A percentile compares a stretch with the other conserved stretches of the same genome.
These are phyloP conservation scores for Exephanes ischioxanthus DNA, from an alignment of 2,888 invertebrate genomes.

Conservation along the genomic window DNA sequence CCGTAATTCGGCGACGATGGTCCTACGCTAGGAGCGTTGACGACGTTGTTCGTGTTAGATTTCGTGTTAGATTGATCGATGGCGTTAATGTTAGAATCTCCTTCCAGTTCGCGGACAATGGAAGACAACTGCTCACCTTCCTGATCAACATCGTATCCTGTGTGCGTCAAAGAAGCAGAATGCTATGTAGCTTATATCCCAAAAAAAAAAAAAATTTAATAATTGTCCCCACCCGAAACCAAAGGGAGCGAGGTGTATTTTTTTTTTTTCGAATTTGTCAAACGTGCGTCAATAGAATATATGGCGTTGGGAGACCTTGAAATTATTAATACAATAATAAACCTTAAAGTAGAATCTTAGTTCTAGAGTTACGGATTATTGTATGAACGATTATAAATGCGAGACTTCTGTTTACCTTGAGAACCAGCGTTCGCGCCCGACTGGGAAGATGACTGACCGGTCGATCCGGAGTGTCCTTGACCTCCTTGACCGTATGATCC, in stretches of 20 bases:
- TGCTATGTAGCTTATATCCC: slow-evolving; percentile 3
- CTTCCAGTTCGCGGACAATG: slow-evolving; percentile 44
- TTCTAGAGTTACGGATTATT: background rate
- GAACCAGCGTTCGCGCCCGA: slow-evolving; percentile 52
- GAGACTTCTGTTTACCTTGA: slow-evolving; percentile 53
- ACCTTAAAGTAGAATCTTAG: background rate
- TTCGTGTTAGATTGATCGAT: slow-evolving; percentile 67
- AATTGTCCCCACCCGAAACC: background rate
- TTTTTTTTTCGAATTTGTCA: background rate
- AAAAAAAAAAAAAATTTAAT: background rate
- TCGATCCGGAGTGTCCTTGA: slow-evolving; percentile 43
- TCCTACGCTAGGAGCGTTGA: slow-evolving; percentile 32
- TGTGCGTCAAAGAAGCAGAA: slow-evolving; percentile 53
- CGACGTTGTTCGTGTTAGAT: slow-evolving; percentile 55
- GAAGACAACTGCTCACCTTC: slow-evolving; percentile 46
- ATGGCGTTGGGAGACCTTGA: no score
- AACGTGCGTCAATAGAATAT: background rate
- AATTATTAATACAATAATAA: no score
- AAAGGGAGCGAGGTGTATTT: no score
- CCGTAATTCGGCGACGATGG: slow-evolving; percentile 32
- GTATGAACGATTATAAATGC: slow-evolving; percentile 23
- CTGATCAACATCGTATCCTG: slow-evolving; percentile 54
- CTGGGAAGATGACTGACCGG: slow-evolving; percentile 49
- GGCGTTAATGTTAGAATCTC: slow-evolving; percentile 58
- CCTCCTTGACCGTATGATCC: slow-evolving; percentile 60